Conservation (phyloP, 2,888 invertebrate species). For the Drosophila cognata region DNA sequence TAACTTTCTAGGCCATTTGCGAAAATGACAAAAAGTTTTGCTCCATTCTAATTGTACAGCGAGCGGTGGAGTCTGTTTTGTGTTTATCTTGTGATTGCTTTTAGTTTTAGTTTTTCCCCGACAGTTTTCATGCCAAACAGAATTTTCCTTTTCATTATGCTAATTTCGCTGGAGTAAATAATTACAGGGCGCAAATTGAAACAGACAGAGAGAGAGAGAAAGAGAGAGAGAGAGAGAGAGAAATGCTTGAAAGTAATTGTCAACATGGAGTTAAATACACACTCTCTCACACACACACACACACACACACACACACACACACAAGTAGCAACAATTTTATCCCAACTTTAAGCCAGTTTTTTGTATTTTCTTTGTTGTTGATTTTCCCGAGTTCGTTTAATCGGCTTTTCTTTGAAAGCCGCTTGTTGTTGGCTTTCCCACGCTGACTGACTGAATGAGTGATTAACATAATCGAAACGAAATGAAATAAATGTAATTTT, state of each 20-base stretch:
- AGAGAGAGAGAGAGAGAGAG: slow-evolving; percentile 10
- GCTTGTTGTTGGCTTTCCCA: slow-evolving; percentile 47
- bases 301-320: not conserved
- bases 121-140: slow-evolving; percentile 55
- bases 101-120: slow-evolving; percentile 49
- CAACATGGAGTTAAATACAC: slow-evolving; percentile 26
- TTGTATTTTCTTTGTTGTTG: slow-evolving; percentile 4
- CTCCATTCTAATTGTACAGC: not conserved
- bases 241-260: slow-evolving; percentile 43
- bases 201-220: slow-evolving; percentile 17
- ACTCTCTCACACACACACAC: not conserved
- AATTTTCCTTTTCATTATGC: slow-evolving; percentile 53
- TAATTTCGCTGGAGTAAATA: slow-evolving; percentile 35
- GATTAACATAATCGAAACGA: slow-evolving; percentile 56
- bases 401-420: slow-evolving; percentile 36
- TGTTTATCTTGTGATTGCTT: slow-evolving; percentile 66
- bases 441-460: slow-evolving; percentile 29
- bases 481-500: slow-evolving; percentile 36
- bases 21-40: slow-evolving; percentile 44
- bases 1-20: slow-evolving; percentile 43
- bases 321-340: slow-evolving; percentile 6
- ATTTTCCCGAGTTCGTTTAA: slow-evolving; percentile 19
- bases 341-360: slow-evolving; percentile 23
- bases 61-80: slow-evolving; percentile 18
- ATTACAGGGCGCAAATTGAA: slow-evolving; percentile 28